A percentile compares a stretch with the other conserved stretches of the same genome.
phyloP scores from a whole-genome alignment of 2,113 vertebrate species.

The Saccopteryx leptura region DNA sequence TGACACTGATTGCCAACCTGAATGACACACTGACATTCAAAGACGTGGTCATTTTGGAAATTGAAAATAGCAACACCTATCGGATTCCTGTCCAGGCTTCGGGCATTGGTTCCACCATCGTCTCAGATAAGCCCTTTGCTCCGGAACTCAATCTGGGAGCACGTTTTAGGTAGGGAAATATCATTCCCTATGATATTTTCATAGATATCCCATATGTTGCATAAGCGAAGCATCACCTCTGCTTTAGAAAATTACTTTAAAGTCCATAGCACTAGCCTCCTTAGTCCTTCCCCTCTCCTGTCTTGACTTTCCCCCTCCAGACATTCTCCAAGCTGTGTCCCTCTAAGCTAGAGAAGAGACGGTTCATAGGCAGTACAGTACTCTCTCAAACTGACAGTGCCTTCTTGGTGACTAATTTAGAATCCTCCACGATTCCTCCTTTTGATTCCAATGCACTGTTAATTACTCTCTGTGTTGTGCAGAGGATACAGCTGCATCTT shows the following conservation, averaged over 20 bases:
- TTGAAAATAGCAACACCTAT: constrained; percentile 87
- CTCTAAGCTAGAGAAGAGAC: neutral
- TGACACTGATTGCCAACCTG: constrained; percentile 90
- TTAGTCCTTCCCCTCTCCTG: neutral
- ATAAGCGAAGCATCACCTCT: neutral
- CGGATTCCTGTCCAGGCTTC: constrained; percentile 87
- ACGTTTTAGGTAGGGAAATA: constrained; percentile 91
- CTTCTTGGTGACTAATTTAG: constrained; percentile 20
- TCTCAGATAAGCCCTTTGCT: constrained; percentile 90
- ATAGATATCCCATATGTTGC: neutral
- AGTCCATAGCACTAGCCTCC: neutral
- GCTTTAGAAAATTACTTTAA: constrained; percentile 28
- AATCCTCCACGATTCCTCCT: neutral
- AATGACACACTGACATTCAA: constrained; percentile 89
- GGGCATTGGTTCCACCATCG: constrained; percentile 92
- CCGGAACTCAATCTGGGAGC: constrained; percentile 92
- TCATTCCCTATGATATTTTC: neutral
- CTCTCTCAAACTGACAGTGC: neutral
- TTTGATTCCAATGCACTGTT: constrained; percentile 16
- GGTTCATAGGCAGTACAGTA: neutral
- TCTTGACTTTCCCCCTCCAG: neutral
- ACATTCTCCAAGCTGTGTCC: neutral
- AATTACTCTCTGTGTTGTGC: neutral
- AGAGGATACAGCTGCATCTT: neutral
- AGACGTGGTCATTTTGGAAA: constrained; percentile 88